Evolutionary conservation across 2,888 invertebrate genomes (phyloP).

Genomic region (Hydrotaea diabolus): DNA sequence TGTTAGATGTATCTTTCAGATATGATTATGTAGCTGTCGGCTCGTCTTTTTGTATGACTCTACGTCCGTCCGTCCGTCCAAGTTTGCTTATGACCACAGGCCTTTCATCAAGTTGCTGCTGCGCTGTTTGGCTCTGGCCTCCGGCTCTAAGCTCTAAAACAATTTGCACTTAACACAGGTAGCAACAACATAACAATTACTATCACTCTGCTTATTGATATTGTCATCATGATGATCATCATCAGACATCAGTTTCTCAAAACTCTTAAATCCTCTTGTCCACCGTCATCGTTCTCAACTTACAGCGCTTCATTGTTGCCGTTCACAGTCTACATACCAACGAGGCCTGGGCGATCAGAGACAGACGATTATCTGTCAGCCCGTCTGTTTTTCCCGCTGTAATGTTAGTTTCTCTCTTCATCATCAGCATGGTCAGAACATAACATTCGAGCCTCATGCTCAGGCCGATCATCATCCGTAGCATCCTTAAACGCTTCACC

Average conservation of each 20-base stretch:
- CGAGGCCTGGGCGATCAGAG: neutral
- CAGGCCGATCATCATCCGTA: slow-evolving; percentile 40
- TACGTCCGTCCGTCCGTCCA: neutral
- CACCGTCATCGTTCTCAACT: neutral
- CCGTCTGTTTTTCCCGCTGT: neutral
- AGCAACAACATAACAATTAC: slow-evolving; percentile 66
- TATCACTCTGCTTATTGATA: slow-evolving; percentile 66
- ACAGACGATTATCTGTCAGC: slow-evolving; percentile 18
- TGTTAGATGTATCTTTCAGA: slow-evolving; percentile 30
- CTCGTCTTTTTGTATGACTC: neutral
- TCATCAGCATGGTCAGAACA: slow-evolving; percentile 27
- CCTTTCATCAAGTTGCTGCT: slow-evolving; percentile 33
- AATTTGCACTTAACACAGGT: slow-evolving; percentile 67
- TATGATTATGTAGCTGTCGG: slow-evolving; percentile 13
- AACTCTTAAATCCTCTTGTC: neutral
- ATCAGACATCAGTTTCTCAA: slow-evolving; percentile 1
- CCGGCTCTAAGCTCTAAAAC: slow-evolving; percentile 56
- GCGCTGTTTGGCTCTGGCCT: slow-evolving; percentile 45
- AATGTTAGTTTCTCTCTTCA: slow-evolving; percentile 27
- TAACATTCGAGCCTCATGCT: neutral
- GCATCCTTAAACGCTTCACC: neutral
- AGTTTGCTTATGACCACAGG: slow-evolving; percentile 9
- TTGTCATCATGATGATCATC: slow-evolving; percentile 60
- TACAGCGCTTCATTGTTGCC: neutral
- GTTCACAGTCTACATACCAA: neutral